Percentiles rank a stretch among this genome's conserved stretches.
Evolutionary conservation across 2,888 invertebrate genomes (phyloP).

Genomic region (Tigriopus californicus): DNA sequence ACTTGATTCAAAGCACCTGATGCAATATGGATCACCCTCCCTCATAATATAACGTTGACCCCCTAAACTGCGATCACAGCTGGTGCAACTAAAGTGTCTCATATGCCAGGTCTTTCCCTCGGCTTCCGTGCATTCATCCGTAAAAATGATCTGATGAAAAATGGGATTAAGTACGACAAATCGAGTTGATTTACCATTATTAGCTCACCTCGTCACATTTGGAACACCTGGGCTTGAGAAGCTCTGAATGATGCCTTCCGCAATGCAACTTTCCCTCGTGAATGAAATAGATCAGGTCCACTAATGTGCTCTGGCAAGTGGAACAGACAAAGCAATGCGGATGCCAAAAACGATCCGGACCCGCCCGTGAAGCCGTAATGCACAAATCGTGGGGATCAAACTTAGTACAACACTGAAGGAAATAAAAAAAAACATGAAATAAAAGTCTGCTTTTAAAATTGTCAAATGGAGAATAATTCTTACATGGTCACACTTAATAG

Average conservation of each 20-base stretch:
- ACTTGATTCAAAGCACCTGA: constrained; percentile 81
- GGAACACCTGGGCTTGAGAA: constrained; percentile 82
- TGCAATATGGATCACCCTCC: constrained; percentile 81
- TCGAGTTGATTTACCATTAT: not conserved
- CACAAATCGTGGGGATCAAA: constrained; percentile 44
- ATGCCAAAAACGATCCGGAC: constrained; percentile 72
- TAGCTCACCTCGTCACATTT: constrained; percentile 80
- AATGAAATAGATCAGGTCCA: constrained; percentile 91
- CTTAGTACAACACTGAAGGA: too few species aligned
- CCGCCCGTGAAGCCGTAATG: constrained; percentile 69
- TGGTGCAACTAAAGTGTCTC: constrained; percentile 91
- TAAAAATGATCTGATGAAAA: constrained; percentile 62
- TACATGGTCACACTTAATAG: too few species aligned
- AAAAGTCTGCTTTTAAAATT: too few species aligned
- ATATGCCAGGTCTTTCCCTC: constrained; percentile 97
- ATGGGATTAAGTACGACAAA: not conserved
- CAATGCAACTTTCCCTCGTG: constrained; percentile 67
- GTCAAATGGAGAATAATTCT: too few species aligned
- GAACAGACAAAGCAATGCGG: constrained; percentile 83
- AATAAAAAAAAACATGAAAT: too few species aligned
- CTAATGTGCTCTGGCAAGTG: constrained; percentile 76
- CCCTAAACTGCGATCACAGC: constrained; percentile 79
- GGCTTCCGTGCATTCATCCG: constrained; percentile 96
- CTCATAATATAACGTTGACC: constrained; percentile 94
- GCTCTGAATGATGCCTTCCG: constrained; percentile 91